A percentile compares a stretch with the other conserved stretches of the same genome.
Evolutionary conservation across 2,888 invertebrate species (phyloP).

Genomic region (Aromia moschata): DNA sequence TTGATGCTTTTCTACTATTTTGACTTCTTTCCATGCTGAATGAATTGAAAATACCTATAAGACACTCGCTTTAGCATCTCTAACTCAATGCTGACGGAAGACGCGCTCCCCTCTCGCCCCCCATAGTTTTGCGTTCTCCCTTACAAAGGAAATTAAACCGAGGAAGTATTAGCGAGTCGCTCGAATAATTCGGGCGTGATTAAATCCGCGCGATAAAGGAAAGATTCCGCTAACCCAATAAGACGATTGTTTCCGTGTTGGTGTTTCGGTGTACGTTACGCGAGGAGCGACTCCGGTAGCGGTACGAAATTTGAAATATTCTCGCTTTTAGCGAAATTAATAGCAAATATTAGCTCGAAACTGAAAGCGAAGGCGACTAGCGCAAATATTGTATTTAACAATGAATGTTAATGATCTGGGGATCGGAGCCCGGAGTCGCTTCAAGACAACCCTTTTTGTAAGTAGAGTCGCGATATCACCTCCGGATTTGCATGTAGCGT

Average conservation of each 20-base stretch:
- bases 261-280: conserved; percentile 39
- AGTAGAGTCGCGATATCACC: conserved; percentile 53
- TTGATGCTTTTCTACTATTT: too few species aligned
- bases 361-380: conserved; percentile 54
- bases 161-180: too few species aligned
- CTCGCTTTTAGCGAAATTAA: conserved; percentile 56
- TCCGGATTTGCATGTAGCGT: conserved; percentile 56
- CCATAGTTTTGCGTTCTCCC: neutral
- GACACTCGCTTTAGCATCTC: too few species aligned
- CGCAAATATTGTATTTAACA: conserved; percentile 57
- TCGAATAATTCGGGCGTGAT: neutral
- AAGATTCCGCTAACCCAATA: conserved; percentile 8
- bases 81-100: too few species aligned
- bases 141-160: neutral
- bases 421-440: conserved; percentile 40
- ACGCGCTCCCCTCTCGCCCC: too few species aligned
- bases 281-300: too few species aligned
- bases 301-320: conserved; percentile 49
- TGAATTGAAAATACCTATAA: too few species aligned
- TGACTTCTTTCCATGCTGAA: too few species aligned
- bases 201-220: conserved; percentile 1
- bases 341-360: conserved; percentile 56
- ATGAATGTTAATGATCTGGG: conserved; percentile 55
- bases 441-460: conserved; percentile 54
- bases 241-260: conserved; percentile 15